Percentiles rank a stretch among this genome's conserved stretches.
These are phyloP conservation scores for Rhineura floridana DNA, from an alignment of 2,113 vertebrate genomes.

Conservation along the genomic window DNA sequence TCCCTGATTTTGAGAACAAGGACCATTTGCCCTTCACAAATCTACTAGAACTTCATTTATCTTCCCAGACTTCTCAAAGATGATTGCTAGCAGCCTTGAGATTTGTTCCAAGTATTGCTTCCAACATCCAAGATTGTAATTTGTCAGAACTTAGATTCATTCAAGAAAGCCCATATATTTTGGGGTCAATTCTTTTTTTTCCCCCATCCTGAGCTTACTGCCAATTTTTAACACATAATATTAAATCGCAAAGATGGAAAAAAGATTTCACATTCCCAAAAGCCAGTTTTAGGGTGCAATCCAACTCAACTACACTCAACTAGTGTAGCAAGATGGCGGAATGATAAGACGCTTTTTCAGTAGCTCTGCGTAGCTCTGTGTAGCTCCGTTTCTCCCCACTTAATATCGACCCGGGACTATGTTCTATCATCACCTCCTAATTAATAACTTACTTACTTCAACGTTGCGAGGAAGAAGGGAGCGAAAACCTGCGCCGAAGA, in stretches of 20 bases:
- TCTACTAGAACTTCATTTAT: conserved; percentile 8
- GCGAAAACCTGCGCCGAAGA: too few relatives aligned
- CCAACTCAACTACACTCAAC: too few relatives aligned
- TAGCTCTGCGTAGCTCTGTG: too few relatives aligned
- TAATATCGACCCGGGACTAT: too few relatives aligned
- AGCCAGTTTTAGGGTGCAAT: neutral
- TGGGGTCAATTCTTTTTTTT: neutral
- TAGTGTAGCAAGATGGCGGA: too few relatives aligned
- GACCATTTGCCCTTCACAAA: conserved; percentile 20
- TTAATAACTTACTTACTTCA: too few relatives aligned
- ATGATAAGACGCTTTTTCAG: too few relatives aligned
- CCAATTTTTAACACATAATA: neutral
- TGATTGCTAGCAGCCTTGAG: conserved; percentile 16
- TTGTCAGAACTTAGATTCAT: conserved; percentile 21
- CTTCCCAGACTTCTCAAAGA: conserved; percentile 19
- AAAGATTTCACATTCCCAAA: conserved; percentile 4
- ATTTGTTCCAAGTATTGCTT: conserved; percentile 21
- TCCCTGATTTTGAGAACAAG: neutral
- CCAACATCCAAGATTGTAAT: conserved; percentile 10
- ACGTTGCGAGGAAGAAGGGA: too few relatives aligned
- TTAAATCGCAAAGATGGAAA: neutral
- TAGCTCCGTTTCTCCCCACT: too few relatives aligned
- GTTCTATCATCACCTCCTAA: too few relatives aligned
- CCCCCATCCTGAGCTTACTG: neutral
- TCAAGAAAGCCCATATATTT: conserved; percentile 12